phyloP scores from a whole-genome alignment of 2,888 invertebrate species.

The Campoplex nolae region DNA sequence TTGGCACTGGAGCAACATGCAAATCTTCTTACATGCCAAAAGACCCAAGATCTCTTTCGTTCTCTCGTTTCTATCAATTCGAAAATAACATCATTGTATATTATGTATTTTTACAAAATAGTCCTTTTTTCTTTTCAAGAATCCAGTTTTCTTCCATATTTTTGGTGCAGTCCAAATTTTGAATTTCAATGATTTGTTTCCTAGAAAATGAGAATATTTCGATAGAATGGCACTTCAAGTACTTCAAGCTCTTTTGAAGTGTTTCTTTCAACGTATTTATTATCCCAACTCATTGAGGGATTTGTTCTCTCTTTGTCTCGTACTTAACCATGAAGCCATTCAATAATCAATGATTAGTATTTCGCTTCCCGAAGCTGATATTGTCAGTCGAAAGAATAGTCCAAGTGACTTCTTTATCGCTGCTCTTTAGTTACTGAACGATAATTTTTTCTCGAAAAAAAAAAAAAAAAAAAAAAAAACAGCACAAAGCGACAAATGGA shows the following conservation, averaged over 20 bases:
- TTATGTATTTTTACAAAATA: not conserved
- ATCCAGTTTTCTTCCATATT: not conserved
- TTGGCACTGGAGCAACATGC: slow-evolving; percentile 50
- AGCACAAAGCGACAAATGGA: not conserved
- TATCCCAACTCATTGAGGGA: not conserved
- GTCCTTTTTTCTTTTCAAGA: not conserved
- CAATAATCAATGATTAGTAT: slow-evolving; percentile 1
- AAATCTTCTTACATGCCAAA: slow-evolving; percentile 32
- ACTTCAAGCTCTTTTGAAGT: not conserved
- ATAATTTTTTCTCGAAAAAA: not conserved
- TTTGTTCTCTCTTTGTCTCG: not conserved
- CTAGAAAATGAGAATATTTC: not conserved
- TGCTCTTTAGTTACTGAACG: not conserved
- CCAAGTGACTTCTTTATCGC: not conserved
- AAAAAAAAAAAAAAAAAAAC: not conserved
- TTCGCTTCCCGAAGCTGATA: not conserved
- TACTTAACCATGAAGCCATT: slow-evolving; percentile 28
- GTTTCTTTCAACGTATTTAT: slow-evolving; percentile 22
- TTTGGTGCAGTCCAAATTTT: not conserved
- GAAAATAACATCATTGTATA: not conserved
- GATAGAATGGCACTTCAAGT: not conserved
- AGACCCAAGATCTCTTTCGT: slow-evolving; percentile 5
- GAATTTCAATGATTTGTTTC: not conserved
- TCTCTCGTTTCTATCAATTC: not conserved
- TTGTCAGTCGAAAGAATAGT: slow-evolving; percentile 8